Base-by-base conservation (phyloP, 2,113 vertebrate genomes). In the Crotalus viridis region DNA sequence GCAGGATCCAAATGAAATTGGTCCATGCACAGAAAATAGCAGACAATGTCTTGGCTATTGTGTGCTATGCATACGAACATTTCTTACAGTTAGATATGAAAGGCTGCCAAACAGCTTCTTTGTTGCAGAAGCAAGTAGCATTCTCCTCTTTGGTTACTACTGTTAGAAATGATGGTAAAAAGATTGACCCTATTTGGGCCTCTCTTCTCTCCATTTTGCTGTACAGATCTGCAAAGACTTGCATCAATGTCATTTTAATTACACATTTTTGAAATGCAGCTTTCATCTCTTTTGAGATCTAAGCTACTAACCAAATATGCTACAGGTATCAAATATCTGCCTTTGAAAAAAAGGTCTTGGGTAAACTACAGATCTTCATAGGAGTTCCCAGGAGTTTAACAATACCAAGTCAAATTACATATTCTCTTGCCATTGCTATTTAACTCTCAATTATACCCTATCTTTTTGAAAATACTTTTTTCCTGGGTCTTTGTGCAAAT, bases 221-320 rank as follows among this genome's bases (percentile, higher is more conserved):
- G 85, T 64, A 26, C 91, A 59, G 48, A 87, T 54, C 93, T 59
- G 6, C 89, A n/a, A 39, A 93, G 85, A 43, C 91, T 95, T 96
- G 87, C 93, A 55, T 95, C 59, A 19, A 0, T 43, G 92, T 89
- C 61, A 5, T 51, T 54, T 74, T 95, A 52, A 92, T 95, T 48
- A 26, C 61, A 69, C 95, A 81, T 96, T 95, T 96, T 94, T 94
- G n/a, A 56, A 91, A 86, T 90, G 92, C 90, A 81, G 88, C 92
- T 91, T 93, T 56, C 91, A 43, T n/a, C 64, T 89, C 93, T 89
- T 89, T 21, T 88, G 91, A 90, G 92, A 55, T 93, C 91, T 91
- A 90, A 88, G 0, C 92, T 89, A 91, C 87, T 91, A 64, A 95
- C 92, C 92, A 93, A 94, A 88, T 85, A 74, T 1, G 21, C 90